These are phyloP conservation scores for Danaus melanippus DNA, from an alignment of 1,140 invertebrate species.

Conservation along the genomic window DNA sequence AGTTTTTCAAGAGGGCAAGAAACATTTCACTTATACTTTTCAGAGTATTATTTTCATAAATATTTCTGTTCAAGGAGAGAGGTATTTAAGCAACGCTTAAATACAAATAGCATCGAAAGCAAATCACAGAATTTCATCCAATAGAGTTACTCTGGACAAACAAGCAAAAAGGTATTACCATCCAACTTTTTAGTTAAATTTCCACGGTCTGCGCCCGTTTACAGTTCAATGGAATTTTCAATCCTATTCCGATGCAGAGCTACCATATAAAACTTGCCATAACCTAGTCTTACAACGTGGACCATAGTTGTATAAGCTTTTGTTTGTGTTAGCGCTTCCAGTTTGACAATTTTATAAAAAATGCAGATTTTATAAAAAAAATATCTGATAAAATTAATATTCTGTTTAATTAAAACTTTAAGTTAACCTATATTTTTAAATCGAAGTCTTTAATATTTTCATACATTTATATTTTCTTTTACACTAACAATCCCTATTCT, in stretches of 20 bases:
- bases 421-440: too few species aligned
- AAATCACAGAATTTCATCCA: slow-evolving; percentile 33
- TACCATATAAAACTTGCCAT: slow-evolving; percentile 38
- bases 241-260: slow-evolving; percentile 42
- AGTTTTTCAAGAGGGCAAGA: slow-evolving; percentile 21
- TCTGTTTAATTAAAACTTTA: too few species aligned
- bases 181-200: slow-evolving; percentile 57
- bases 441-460: too few species aligned
- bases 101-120: slow-evolving; percentile 38
- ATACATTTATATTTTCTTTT: too few species aligned
- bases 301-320: not conserved
- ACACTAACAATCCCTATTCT: too few species aligned
- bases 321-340: too few species aligned
- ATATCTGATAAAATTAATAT: too few species aligned
- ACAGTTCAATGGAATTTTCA: slow-evolving; percentile 57
- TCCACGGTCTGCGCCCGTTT: slow-evolving; percentile 40
- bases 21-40: slow-evolving; percentile 27
- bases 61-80: slow-evolving; percentile 23
- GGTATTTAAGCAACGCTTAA: slow-evolving; percentile 26
- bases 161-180: slow-evolving; percentile 47
- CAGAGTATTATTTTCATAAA: slow-evolving; percentile 20
- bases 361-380: too few species aligned
- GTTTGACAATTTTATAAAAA: too few species aligned
- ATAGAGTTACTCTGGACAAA: slow-evolving; percentile 36
- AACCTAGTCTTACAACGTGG: slow-evolving; percentile 29